Evolutionary conservation across 1,140 invertebrate genomes (phyloP), one percentile per base, ranked within the genome.

Genomic region (Dendrolimus kikuchii): DNA sequence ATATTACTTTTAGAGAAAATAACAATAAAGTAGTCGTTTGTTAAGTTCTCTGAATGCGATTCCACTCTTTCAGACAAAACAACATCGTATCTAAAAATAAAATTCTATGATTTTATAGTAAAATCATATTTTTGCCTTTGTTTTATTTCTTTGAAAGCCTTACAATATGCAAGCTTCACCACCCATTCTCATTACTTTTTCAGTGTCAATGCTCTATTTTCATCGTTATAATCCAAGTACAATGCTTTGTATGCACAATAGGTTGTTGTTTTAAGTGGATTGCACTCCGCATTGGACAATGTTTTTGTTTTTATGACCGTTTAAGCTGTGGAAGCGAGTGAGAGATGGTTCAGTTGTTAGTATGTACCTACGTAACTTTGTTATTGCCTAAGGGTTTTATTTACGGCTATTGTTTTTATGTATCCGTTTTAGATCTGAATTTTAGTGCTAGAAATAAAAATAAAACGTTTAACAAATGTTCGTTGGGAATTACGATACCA

Each of bases 301-400:
- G 62, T 45, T 62, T 64, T 62, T 66, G 57, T 69, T 69, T 69
- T 69, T 66, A 69, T 60, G 56, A 54, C 59, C 57, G 52, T 63
- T 62, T 56, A 55, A 59, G 50, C 59, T 49, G 43, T 59, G 41
- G 41, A 54, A 57, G 46, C 55, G 49, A 44, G 57, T 51, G 62
- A 53, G 40, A 53, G 57, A 68, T 62, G 57, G 66, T 56, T 67
- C 46, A 54, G 53, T 57, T 53, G 63, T 62, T 61, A 65, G 59
- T 59, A 57, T 49, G 51, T 57, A 49, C 57, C 55, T 53, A 52
- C 39, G 49, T 38, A 48, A 23, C 23, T 23, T 23, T 23, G 54
- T 60, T 64, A 57, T 55, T 55, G 56, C 57, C 54, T 53, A 38
- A 57, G 53, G 51, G 57, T 38, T 55, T 60, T 62, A 60, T 63